Evolutionary conservation across 2,888 invertebrate species (phyloP), one percentile per base, ranked within the genome.

Genomic region (Noctuana brunneofusca): DNA sequence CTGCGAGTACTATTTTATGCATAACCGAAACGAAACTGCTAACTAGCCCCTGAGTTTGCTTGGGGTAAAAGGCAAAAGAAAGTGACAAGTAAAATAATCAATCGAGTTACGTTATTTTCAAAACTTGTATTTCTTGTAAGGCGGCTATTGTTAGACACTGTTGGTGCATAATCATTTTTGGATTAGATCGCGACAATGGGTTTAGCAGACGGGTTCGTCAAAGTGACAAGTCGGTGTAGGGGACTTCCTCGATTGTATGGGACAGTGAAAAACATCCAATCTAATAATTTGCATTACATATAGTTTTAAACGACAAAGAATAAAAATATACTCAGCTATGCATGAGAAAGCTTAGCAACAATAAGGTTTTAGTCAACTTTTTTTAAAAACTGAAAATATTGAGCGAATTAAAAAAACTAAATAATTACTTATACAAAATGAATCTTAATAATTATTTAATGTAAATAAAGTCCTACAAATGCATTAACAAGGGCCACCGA

Each of bases 141-240:
- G 68, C 69, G 66, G 63, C 75, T 73, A 80, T 87, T 84, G 82
- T 82, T 67, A 67, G 68, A 73, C 71, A 78, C 74, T 80, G 79
- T 86, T 79, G 76, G 73, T 83, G 84, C 82, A 86, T 86, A 85
- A 87, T 87, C 83, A 81, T 81, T 79, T 76, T 75, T 83, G 83
- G 81, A 84, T 84, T 83, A 85, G 80, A 81, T 74, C 68, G 66
- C 71, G 75, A 87, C 85, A 87, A 87, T 83, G 69, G 75, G 70
- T 66, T 71, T 71, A 75, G 76, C 72, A 74, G 77, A 75, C 76
- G 73, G 78, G 79, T 78, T 80, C 80, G 86, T 84, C 84, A 86
- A 75, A 71, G 77, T 76, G 85, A 86, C 85, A 80, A 79, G 65
- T 74, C 69, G 64, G 74, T 64, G 71, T 72, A 79, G 85, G 86